Conservation (phyloP, 1,140 invertebrate species). For the Drosophila pseudoananassae region DNA sequence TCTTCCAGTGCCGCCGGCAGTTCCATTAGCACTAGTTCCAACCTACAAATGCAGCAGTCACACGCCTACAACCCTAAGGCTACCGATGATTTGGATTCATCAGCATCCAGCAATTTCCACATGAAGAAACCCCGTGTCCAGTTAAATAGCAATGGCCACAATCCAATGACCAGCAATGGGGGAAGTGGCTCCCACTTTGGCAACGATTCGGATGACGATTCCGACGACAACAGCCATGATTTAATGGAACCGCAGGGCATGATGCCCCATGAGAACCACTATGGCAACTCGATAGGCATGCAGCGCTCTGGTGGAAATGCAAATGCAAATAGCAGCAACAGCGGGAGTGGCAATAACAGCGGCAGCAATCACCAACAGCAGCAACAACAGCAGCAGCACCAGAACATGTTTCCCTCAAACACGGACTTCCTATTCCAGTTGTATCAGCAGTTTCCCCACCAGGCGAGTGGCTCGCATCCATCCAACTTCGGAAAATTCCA, state of each 20-base stretch:
- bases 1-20: constrained; percentile 51
- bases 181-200: constrained; percentile 56
- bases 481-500: constrained; percentile 74
- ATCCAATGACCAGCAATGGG: constrained; percentile 54
- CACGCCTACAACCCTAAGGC: constrained; percentile 60
- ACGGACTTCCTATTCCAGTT: constrained; percentile 80
- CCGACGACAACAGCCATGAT: constrained; percentile 71
- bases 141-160: constrained; percentile 51
- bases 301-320: constrained; percentile 41
- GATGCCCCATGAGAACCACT: constrained; percentile 65
- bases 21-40: constrained; percentile 25
- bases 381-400: constrained; percentile 56
- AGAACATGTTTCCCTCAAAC: constrained; percentile 75
- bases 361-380: constrained; percentile 41
- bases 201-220: constrained; percentile 76
- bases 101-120: constrained; percentile 62
- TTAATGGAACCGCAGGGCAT: constrained; percentile 60
- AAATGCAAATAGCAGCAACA: constrained; percentile 41
- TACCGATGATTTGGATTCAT: constrained; percentile 67
- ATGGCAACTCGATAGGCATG: constrained; percentile 48
- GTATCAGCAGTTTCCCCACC: constrained; percentile 80
- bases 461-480: constrained; percentile 51
- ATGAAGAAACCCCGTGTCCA: constrained; percentile 74
- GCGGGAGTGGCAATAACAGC: constrained; percentile 31
- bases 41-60: constrained; percentile 46